Base-by-base conservation (phyloP, 2,888 invertebrate genomes). In the Baronia brevicornis region DNA sequence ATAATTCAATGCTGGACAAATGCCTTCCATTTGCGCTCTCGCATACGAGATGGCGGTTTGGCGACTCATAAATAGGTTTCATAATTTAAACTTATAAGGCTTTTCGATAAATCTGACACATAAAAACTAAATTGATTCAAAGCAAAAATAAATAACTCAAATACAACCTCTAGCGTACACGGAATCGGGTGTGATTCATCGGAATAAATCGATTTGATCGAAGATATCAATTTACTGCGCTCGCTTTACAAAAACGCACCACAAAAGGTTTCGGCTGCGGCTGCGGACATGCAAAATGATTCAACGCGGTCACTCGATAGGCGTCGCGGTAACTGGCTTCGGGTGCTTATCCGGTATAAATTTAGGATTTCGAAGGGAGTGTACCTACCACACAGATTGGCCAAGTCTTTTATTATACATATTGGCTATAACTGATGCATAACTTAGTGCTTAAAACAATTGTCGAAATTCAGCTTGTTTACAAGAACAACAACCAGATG, bases 121-220 rank as follows among this genome's bases (percentile, higher is more conserved):
- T 30, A 41, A 51, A 44, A 45, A 42, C 25, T 29, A 33, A 39
- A 43, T 40, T 35, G 38, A 21, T 25, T 32, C 17, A 23, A 17
- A 39, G 24, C 36, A 42, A 47, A 46, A 48, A 43, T 37, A 36
- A 41, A 39, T 35, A 36, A 38, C 42, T 27, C 38, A 41, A 39
- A 30, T 41, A 39, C 21, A 33, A 33, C 28, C 28, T 43, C 33
- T 32, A 32, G 13, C 47, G 52, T 66, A 59, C 58, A 44, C 40
- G 43, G 60, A 67, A 67, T 47, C 43, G 43, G 39, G 43, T 44
- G 55, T 75, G 78, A 77, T 52, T 78, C 79, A 79, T 65, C 64
- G 47, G 45, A 41, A 48, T 55, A 51, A 61, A 65, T 65, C 54
- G 61, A 67, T 64, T 59, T 47, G 51, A 47, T 57, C 54, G 59